Evolutionary conservation across 2,113 vertebrate species (phyloP).

Genomic region (Osmerus mordax): DNA sequence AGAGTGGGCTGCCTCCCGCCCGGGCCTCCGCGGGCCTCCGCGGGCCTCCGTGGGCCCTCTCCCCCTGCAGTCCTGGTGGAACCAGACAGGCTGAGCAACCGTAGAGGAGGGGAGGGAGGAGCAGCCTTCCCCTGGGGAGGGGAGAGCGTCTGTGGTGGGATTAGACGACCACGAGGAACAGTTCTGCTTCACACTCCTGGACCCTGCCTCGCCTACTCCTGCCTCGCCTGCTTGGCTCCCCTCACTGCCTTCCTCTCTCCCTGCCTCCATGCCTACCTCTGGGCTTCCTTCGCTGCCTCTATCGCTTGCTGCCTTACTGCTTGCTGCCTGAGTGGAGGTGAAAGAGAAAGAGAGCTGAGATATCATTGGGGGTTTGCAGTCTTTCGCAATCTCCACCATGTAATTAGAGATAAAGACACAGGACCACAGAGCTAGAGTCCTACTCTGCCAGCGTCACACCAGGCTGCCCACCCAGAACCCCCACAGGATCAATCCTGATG

Average conservation of each 20-base stretch:
- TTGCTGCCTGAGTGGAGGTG: background rate
- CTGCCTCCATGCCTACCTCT: too few relatives aligned
- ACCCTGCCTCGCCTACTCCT: slow-evolving; percentile 6
- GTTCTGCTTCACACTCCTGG: slow-evolving; percentile 58
- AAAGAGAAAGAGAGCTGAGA: background rate
- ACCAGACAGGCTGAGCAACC: slow-evolving; percentile 40
- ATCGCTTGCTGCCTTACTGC: slow-evolving; percentile 32
- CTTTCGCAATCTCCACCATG: slow-evolving; percentile 63
- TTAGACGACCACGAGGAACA: slow-evolving; percentile 51
- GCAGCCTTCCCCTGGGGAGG: slow-evolving; percentile 35
- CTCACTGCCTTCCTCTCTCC: too few relatives aligned
- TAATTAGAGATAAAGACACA: slow-evolving; percentile 71
- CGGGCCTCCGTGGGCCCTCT: slow-evolving; percentile 26
- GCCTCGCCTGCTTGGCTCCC: too few relatives aligned
- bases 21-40: slow-evolving; percentile 21
- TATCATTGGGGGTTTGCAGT: slow-evolving; percentile 49
- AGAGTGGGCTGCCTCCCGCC: slow-evolving; percentile 56
- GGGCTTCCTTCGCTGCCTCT: too few relatives aligned
- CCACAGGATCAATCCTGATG: slow-evolving; percentile 32
- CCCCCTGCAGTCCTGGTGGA: slow-evolving; percentile 42
- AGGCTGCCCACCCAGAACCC: slow-evolving; percentile 50
- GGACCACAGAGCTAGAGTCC: slow-evolving; percentile 62
- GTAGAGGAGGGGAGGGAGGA: slow-evolving; percentile 38
- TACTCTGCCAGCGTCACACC: slow-evolving; percentile 60
- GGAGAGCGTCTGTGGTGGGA: slow-evolving; percentile 55